Evolutionary conservation across 2,113 vertebrate species (phyloP).

Genomic region (Cercocebus atys): DNA sequence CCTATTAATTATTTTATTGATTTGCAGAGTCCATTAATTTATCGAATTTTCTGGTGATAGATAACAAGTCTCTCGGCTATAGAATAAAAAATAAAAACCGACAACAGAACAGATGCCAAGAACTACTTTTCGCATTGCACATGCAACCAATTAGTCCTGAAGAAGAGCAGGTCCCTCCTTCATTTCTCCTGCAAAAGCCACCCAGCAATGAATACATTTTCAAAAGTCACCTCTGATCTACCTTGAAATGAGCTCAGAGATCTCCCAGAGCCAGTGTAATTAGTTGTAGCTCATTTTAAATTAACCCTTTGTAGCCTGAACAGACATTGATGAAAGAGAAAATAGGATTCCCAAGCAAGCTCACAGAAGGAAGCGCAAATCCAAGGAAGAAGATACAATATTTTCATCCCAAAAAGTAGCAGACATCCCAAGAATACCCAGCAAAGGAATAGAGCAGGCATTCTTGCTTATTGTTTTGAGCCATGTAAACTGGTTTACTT

Average conservation of each 20-base stretch:
- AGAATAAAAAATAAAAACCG: not conserved
- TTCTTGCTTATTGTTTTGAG: not conserved
- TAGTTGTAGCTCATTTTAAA: constrained; percentile 38
- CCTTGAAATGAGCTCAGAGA: not conserved
- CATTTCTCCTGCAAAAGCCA: not conserved
- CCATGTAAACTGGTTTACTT: not conserved
- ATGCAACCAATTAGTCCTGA: constrained; percentile 36
- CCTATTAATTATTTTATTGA: constrained; percentile 21
- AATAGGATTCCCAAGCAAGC: not conserved
- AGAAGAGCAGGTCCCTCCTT: not conserved
- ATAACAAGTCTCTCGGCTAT: not conserved
- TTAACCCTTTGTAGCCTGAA: constrained; percentile 55
- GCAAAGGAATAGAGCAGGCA: not conserved
- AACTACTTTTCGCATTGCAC: not conserved
- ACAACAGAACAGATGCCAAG: not conserved
- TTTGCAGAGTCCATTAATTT: constrained; percentile 46
- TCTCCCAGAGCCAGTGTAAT: constrained; percentile 50
- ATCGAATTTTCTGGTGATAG: constrained; percentile 30
- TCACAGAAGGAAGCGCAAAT: not conserved
- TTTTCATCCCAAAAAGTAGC: not conserved
- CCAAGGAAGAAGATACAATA: not conserved
- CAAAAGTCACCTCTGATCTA: not conserved
- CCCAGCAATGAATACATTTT: not conserved
- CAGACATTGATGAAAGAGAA: not conserved
- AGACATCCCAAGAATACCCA: not conserved